Evolutionary conservation across 2,113 vertebrate species (phyloP).

Genomic region (Candoia aspera): DNA sequence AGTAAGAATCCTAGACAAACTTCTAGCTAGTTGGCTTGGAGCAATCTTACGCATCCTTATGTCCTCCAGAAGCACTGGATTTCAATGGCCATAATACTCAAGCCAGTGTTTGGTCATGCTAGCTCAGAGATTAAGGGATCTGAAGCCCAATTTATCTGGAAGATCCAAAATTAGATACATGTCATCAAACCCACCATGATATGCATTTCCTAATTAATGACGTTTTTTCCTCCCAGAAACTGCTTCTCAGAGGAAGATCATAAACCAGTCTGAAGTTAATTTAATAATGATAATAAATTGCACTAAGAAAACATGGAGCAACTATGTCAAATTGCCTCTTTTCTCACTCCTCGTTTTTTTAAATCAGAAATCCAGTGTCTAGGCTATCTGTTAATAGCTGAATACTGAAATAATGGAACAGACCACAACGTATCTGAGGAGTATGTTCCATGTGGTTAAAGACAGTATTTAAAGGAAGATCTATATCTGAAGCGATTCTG

Average conservation of each 20-base stretch:
- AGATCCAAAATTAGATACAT: slow-evolving; percentile 39
- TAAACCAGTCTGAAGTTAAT: slow-evolving; percentile 50
- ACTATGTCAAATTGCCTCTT: background rate
- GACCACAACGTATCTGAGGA: background rate
- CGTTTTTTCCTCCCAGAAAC: slow-evolving; percentile 27
- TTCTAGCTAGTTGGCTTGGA: background rate
- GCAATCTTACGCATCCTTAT: background rate
- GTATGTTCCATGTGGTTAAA: background rate
- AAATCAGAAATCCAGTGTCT: background rate
- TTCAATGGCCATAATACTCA: background rate
- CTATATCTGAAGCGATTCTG: background rate
- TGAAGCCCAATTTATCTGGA: background rate
- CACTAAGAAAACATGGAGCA: background rate
- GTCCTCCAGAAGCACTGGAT: background rate
- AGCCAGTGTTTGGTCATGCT: background rate
- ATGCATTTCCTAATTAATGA: slow-evolving; percentile 58
- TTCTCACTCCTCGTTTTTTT: background rate
- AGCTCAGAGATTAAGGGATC: too few species aligned
- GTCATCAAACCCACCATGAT: slow-evolving; percentile 56
- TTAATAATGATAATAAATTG: slow-evolving; percentile 26
- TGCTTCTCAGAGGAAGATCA: slow-evolving; percentile 51
- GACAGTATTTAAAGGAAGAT: background rate
- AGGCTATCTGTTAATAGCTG: background rate
- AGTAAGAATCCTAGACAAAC: too few species aligned
- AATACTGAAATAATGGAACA: background rate